Evolutionary conservation across 2,888 invertebrate species (phyloP), one percentile per base, ranked within the genome.

Genomic region (Proisotoma minuta): DNA sequence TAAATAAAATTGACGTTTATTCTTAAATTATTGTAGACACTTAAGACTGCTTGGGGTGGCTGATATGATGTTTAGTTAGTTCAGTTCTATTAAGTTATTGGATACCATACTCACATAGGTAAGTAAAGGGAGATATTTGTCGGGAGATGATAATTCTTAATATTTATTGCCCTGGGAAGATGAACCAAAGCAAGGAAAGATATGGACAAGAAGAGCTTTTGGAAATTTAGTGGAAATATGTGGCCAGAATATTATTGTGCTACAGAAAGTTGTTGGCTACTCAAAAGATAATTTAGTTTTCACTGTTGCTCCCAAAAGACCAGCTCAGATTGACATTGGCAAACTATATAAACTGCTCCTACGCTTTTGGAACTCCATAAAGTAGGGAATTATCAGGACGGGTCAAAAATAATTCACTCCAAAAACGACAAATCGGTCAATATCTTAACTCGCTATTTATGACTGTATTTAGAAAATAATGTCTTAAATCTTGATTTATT

Each of bases 361-460:
- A n/a, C n/a, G n/a, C n/a, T n/a, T n/a, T 66, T 69, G 58, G 63
- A 68, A 69, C 64, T 63, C 65, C 68, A 69, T 69, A 71, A 71
- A 69, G 59, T 69, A 68, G 62, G 65, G 69, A 68, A 71, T 71
- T 71, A 71, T 71, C 71, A 71, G 71, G 68, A 66, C 63, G 69
- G 71, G 69, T 70, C 69, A 71, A 70, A 68, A 66, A 71, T 71
- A 71, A 71, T 68, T 69, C 71, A 68, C 66, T 65, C 63, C 54
- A 59, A 59, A 40, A 69, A 65, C 63, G 71, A 71, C 71, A 71
- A 71, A 71, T 71, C 71, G 71, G 69, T 71, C 71, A 71, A 69
- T 71, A 71, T 71, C 71, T 68, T 71, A 71, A 71, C 71, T 71
- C 71, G 66, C 68, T 69, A 71, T 71, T 71, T 71, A 71, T 71